Conservation (phyloP, 2,888 invertebrate genomes). For the Polydrusus tereticollis region DNA sequence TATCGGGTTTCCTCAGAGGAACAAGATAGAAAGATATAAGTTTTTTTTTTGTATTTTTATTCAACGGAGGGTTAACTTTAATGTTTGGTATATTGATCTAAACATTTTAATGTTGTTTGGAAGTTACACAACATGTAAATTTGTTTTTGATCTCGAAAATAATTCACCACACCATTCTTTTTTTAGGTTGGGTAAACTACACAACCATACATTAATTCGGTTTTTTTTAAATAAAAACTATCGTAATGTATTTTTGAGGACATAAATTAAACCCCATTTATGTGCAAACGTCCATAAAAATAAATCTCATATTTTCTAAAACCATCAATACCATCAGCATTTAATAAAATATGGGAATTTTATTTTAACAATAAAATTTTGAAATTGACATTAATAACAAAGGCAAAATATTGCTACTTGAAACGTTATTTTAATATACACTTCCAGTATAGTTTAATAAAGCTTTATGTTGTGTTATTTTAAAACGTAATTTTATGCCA, state of each 20-base stretch:
- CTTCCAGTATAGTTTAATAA: slow-evolving; percentile 10
- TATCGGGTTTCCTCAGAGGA: slow-evolving; percentile 12
- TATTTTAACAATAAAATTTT: slow-evolving; percentile 1
- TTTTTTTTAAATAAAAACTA: no score
- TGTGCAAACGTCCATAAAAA: background rate
- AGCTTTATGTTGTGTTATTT: background rate
- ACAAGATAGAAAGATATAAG: slow-evolving; percentile 19
- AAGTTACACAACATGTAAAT: background rate
- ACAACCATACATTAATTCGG: no score
- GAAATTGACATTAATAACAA: slow-evolving; percentile 1
- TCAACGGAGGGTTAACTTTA: background rate
- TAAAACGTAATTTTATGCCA: background rate
- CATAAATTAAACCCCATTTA: background rate
- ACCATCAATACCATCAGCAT: background rate
- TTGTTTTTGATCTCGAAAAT: background rate
- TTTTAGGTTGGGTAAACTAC: no score
- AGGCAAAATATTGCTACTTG: slow-evolving; percentile 1
- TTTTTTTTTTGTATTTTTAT: slow-evolving; percentile 11
- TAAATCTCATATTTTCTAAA: background rate
- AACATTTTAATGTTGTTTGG: background rate
- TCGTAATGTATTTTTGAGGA: background rate
- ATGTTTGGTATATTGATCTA: background rate
- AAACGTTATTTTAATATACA: slow-evolving; percentile 1
- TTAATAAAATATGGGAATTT: background rate
- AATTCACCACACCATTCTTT: background rate